Evolutionary conservation across 2,113 vertebrate genomes (phyloP).

Genomic region (Morone chrysops): DNA sequence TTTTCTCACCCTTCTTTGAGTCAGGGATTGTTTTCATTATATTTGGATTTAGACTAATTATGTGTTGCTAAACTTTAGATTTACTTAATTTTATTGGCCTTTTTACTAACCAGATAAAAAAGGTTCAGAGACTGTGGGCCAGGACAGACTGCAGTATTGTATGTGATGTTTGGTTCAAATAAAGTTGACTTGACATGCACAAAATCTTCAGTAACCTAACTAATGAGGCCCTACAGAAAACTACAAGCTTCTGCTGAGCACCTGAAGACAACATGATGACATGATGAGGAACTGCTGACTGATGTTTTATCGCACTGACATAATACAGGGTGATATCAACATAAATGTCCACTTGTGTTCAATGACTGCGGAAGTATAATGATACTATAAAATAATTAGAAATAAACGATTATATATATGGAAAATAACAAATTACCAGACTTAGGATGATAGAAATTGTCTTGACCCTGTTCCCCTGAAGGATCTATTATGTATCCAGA

Average conservation of each 20-base stretch:
- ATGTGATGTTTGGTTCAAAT: not conserved
- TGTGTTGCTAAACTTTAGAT: not conserved
- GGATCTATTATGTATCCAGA: too few relatives aligned
- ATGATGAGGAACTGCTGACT: not conserved
- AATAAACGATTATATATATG: not conserved
- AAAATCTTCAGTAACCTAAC: not conserved
- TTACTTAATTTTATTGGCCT: not conserved
- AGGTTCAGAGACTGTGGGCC: not conserved
- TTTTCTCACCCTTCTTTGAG: too few relatives aligned
- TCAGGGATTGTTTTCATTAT: too few relatives aligned
- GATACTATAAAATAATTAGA: not conserved
- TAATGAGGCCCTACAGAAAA: not conserved
- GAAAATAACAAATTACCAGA: not conserved
- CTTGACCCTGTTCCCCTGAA: not conserved
- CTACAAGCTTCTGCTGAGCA: not conserved
- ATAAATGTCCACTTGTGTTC: too few relatives aligned
- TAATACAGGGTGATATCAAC: not conserved
- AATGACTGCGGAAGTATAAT: not conserved
- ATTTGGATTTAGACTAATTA: not conserved
- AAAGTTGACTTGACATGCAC: not conserved
- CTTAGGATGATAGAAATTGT: not conserved
- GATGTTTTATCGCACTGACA: not conserved
- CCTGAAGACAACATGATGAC: conserved; percentile 14
- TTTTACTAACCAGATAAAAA: not conserved
- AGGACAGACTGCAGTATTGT: not conserved